These are phyloP conservation scores for Reticulitermes speratus DNA, from an alignment of 1,140 invertebrate species.

Conservation along the genomic window DNA sequence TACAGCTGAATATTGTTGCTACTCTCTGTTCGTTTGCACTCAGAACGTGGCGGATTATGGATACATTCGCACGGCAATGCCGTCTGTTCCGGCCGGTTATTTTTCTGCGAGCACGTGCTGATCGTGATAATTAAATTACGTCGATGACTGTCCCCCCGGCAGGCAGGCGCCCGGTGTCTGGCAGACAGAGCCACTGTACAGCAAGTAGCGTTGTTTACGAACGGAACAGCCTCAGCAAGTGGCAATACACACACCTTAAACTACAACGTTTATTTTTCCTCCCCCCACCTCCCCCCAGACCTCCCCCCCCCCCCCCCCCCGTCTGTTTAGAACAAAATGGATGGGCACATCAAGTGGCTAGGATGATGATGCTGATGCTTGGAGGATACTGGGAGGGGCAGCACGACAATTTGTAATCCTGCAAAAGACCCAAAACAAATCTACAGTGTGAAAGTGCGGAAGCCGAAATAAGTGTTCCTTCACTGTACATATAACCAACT, in stretches of 20 bases:
- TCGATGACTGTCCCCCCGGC: neutral
- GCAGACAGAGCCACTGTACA: neutral
- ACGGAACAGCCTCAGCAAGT: neutral
- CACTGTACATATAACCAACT: too few relatives aligned
- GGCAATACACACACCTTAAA: neutral
- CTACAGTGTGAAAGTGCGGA: too few relatives aligned
- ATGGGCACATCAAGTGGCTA: neutral
- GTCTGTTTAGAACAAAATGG: neutral
- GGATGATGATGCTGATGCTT: neutral
- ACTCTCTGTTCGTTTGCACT: too few relatives aligned
- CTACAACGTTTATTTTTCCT: neutral
- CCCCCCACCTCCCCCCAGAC: neutral
- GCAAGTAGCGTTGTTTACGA: constrained; percentile 1
- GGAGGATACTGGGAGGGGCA: neutral
- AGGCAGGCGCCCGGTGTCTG: neutral
- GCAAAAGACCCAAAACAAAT: too few relatives aligned
- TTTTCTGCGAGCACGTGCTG: neutral
- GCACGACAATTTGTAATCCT: too few relatives aligned
- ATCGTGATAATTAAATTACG: neutral
- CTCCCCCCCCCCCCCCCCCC: neutral
- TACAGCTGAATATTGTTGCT: too few relatives aligned
- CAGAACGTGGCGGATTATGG: neutral
- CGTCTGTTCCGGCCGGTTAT: neutral
- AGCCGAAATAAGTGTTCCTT: too few relatives aligned
- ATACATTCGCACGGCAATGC: neutral